A percentile compares a stretch with the other conserved stretches of the same genome.
phyloP scores from a whole-genome alignment of 2,113 vertebrate genomes.

The Hystrix cristata region DNA sequence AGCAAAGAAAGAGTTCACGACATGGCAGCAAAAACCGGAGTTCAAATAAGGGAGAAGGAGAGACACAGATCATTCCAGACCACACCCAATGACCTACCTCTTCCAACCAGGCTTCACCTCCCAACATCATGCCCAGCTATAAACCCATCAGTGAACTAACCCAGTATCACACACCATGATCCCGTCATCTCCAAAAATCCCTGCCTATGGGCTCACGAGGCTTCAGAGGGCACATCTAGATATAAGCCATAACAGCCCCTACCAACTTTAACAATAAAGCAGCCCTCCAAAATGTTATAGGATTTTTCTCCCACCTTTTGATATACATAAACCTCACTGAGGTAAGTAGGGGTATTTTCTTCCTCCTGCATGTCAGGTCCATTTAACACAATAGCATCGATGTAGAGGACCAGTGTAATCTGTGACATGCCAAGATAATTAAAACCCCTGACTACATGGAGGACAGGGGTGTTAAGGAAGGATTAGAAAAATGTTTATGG shows the following conservation, averaged over 20 bases:
- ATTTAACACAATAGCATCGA: not conserved
- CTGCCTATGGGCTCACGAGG: not conserved
- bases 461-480: not conserved
- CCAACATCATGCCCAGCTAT: not conserved
- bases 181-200: not conserved
- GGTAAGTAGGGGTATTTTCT: not conserved
- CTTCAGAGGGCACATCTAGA: not conserved
- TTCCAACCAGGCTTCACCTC: not conserved
- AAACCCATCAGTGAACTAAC: not conserved
- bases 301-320: not conserved
- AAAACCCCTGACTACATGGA: not conserved
- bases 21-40: not conserved
- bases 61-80: not conserved
- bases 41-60: not conserved
- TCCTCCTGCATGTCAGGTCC: not conserved
- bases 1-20: not conserved
- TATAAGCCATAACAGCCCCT: not conserved
- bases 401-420: not conserved
- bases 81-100: not conserved
- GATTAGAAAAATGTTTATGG: not conserved
- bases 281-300: not conserved
- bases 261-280: not conserved
- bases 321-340: not conserved
- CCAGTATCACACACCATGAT: not conserved
- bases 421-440: constrained; percentile 3